Evolutionary conservation across 2,888 invertebrate genomes (phyloP), one percentile per base, ranked within the genome.

Genomic region (Scaptomyza caliginosa): DNA sequence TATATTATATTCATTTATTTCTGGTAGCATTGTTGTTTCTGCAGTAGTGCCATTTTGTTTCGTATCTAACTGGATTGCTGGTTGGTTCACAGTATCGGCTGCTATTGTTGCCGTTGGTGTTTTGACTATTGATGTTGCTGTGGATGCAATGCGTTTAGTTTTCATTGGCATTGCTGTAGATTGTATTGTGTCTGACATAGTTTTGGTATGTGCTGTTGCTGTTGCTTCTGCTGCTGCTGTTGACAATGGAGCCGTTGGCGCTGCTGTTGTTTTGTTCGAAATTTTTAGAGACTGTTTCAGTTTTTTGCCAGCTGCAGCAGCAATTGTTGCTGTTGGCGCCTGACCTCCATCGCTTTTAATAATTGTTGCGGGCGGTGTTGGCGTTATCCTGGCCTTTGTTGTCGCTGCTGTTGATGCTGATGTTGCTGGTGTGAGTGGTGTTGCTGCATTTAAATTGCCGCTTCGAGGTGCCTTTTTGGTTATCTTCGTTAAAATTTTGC

Each of bases 391-490:
- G 17, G 28, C n/a, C 48, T 32, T 28, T 46, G 23, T 23, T 43
- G 46, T 11, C 10, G 23, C 34, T 34, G 21, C 13, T 43, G 42
- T 8, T 7, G 23, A 28, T 16, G 17, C 11, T n/a, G 17, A 0
- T 3, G 19, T 5, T 36, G 28, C 6, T 26, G 38, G 23, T 24
- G 40, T 34, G n/a, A n/a, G n/a, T n/a, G n/a, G n/a, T 19, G 58
- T 40, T 36, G 36, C 49, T 57, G 71, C 50, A 63, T 74, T 64
- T 52, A 64, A 57, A 74, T 67, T 77, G 55, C 13, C 40, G 40
- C 34, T 56, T 32, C 46, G 39, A 30, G 48, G 13, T 11, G 56
- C 17, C 11, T 34, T 43, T 39, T 39, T 28, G 13, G 13, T 30
- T 11, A n/a, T 7, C 26, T 19, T 38, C 4, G 24, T 1, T 30